Evolutionary conservation across 2,888 invertebrate genomes (phyloP), one percentile per base, ranked within the genome.

Genomic region (Bruchidius siliquastri): DNA sequence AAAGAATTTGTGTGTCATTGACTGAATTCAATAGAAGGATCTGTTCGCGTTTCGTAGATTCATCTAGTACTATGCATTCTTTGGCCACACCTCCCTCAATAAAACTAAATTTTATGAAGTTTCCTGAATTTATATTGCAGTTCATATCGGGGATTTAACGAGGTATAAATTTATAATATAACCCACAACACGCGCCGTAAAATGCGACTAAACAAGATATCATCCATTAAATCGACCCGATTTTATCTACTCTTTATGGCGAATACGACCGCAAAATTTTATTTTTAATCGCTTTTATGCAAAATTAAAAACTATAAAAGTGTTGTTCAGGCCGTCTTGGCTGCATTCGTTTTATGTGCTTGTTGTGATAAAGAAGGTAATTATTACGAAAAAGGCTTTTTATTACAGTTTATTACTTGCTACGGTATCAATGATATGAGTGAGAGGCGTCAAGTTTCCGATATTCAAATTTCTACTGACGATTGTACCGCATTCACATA

Each of bases 21-120:
- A n/a, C n/a, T n/a, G n/a, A n/a, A n/a, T n/a, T n/a, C 26, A 26
- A 8, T 26, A 26, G 26, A 26, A 26, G 26, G 26, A 26, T 26
- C 8, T 4, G 8, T 4, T 26, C 8, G 2, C 8, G 8, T 8
- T 8, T 26, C 2, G 26, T 4, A 2, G 26, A 8, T 49, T 49
- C 13, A 8, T 49, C 49, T 49, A 49, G 49, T 18, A 13, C 49
- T 49, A 49, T 49, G 49, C 13, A 4, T 20, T 69, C 69, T 22
- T 69, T 69, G 22, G 69, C 69, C 20, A n/a, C 69, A 26, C 22
- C 22, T 69, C 13, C 67, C 22, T 71, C 70, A 72, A 78, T 78
- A 78, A 78, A 75, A 74, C 72, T 76, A 74, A 74, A 76, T 76
- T 78, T 78, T 78, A 78, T 78, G 78, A 74, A 76, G 74, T 78